A percentile compares a stretch with the other conserved stretches of the same genome.
Evolutionary conservation across 2,797 vertebrate species (phyloP).

Genomic region (Loriculus beryllinus): DNA sequence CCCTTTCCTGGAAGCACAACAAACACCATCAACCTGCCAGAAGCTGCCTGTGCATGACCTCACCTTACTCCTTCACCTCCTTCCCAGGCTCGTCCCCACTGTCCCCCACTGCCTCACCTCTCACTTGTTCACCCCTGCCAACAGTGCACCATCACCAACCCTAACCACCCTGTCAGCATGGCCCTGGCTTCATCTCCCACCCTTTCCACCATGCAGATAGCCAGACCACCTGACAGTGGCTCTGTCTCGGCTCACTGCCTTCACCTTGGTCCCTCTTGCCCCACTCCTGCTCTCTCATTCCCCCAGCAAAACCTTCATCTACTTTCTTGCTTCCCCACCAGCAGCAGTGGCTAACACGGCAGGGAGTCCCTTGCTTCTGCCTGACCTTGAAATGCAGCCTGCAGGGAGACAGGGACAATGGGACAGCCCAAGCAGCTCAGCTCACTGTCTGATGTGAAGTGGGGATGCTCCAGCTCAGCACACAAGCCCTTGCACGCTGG

Average conservation of each 20-base stretch:
- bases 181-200: not conserved
- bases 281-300: not conserved
- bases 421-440: not conserved
- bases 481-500: not conserved
- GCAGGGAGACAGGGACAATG: fast-evolving
- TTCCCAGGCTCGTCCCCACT: not conserved
- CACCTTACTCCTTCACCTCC: not conserved
- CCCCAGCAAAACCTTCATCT: not conserved
- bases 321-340: not conserved
- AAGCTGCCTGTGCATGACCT: not conserved
- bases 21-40: not conserved
- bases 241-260: not conserved
- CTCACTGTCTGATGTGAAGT: not conserved
- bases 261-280: fast-evolving
- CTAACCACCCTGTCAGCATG: fast-evolving
- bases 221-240: not conserved
- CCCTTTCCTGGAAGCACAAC: not conserved
- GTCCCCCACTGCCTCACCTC: not conserved
- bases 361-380: not conserved
- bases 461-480: not conserved
- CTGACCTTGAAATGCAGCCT: not conserved
- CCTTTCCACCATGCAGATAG: fast-evolving
- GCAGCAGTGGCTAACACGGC: not conserved
- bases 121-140: not conserved
- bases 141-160: fast-evolving